These are phyloP conservation scores for Philaenus spumarius DNA, from an alignment of 1,140 invertebrate genomes.

Conservation along the genomic window DNA sequence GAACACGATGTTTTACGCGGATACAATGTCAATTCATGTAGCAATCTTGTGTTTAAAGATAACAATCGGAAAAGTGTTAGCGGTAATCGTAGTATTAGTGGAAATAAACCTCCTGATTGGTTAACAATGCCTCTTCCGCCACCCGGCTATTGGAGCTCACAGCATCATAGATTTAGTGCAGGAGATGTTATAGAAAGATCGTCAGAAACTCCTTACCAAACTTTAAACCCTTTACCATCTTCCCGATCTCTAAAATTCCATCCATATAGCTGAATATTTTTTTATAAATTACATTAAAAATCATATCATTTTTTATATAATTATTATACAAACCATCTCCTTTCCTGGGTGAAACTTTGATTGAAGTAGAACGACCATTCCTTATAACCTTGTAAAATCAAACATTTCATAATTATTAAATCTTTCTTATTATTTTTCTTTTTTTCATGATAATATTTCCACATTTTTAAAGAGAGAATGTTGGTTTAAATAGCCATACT, in stretches of 20 bases:
- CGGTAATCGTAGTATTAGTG: background rate
- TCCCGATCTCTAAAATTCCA: conserved; percentile 25
- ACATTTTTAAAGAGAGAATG: too few species aligned
- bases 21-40: background rate
- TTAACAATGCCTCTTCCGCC: conserved; percentile 18
- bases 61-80: background rate
- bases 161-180: conserved; percentile 21
- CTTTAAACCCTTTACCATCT: conserved; percentile 16
- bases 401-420: too few species aligned
- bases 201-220: background rate
- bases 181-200: conserved; percentile 20
- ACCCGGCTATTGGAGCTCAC: conserved; percentile 14
- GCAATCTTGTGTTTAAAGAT: background rate
- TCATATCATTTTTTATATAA: too few species aligned
- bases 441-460: too few species aligned
- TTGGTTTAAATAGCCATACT: too few species aligned
- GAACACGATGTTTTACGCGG: background rate
- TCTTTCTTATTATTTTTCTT: too few species aligned
- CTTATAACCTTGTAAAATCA: too few species aligned
- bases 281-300: background rate
- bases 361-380: too few species aligned
- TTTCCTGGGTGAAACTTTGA: too few species aligned
- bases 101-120: conserved; percentile 15
- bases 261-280: conserved; percentile 19
- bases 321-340: too few species aligned